These are phyloP conservation scores for Alcis repandata DNA, from an alignment of 2,888 invertebrate species.

Conservation along the genomic window DNA sequence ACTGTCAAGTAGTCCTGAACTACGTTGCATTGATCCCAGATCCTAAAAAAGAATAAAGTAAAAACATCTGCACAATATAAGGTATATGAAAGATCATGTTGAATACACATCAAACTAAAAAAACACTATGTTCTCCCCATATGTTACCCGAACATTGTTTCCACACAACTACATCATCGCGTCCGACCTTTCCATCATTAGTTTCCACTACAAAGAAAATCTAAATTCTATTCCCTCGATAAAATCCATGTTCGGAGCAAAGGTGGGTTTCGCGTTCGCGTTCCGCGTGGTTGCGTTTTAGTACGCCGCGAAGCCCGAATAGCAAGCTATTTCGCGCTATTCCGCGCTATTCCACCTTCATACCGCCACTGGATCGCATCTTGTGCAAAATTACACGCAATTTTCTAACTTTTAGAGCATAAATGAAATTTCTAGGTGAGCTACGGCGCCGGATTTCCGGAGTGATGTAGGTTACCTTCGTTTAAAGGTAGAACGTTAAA, in stretches of 20 bases:
- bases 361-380: slow-evolving; percentile 42
- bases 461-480: background rate
- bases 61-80: no score
- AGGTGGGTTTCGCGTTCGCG: slow-evolving; percentile 41
- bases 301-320: slow-evolving; percentile 46
- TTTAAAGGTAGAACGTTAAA: background rate
- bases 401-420: slow-evolving; percentile 48
- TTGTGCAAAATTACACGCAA: slow-evolving; percentile 50
- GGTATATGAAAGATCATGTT: no score
- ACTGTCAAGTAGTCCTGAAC: slow-evolving; percentile 94
- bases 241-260: slow-evolving; percentile 43
- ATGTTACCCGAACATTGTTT: slow-evolving; percentile 29
- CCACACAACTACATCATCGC: slow-evolving; percentile 2
- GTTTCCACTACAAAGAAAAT: slow-evolving; percentile 43
- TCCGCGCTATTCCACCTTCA: slow-evolving; percentile 38
- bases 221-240: slow-evolving; percentile 47
- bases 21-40: slow-evolving; percentile 94
- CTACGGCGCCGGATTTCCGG: slow-evolving; percentile 37
- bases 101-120: no score
- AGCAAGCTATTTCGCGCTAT: slow-evolving; percentile 45
- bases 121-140: slow-evolving; percentile 22
- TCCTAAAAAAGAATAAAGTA: slow-evolving; percentile 87
- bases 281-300: slow-evolving; percentile 49
- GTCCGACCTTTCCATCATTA: slow-evolving; percentile 41
- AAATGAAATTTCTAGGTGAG: slow-evolving; percentile 47